Conservation (phyloP, 2,888 invertebrate genomes). For the Drosophila pseudotakahashii region DNA sequence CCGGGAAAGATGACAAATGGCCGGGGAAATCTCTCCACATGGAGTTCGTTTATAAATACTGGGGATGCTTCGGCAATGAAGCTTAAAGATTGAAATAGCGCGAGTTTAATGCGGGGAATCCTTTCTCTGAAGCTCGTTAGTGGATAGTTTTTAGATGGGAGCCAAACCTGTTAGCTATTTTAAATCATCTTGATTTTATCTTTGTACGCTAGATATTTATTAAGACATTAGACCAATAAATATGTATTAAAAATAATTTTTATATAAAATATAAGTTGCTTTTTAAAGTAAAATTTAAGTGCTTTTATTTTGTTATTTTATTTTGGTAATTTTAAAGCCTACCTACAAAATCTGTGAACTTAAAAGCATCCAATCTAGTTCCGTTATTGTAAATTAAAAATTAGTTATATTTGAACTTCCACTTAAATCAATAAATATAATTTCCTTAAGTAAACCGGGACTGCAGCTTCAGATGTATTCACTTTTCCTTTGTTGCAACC, state of each 20-base stretch:
- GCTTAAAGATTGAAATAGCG: slow-evolving; percentile 6
- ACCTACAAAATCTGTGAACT: too few relatives aligned
- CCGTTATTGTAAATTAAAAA: too few relatives aligned
- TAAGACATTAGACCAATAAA: too few relatives aligned
- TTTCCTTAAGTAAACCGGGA: background rate
- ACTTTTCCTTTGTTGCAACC: background rate
- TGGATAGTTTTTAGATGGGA: background rate
- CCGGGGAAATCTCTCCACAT: slow-evolving; percentile 9
- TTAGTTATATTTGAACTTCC: background rate
- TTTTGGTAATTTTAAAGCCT: too few relatives aligned
- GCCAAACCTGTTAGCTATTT: slow-evolving; percentile 18
- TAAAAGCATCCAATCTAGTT: too few relatives aligned
- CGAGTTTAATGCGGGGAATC: background rate
- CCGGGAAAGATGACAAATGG: slow-evolving; percentile 2
- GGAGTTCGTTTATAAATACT: slow-evolving; percentile 3
- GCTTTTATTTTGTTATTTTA: too few relatives aligned
- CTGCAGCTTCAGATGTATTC: background rate
- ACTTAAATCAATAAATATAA: background rate
- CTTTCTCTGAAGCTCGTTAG: background rate
- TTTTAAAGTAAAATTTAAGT: too few relatives aligned
- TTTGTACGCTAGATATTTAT: slow-evolving; percentile 1
- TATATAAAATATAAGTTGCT: too few relatives aligned
- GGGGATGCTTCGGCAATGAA: background rate
- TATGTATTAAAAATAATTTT: too few relatives aligned
- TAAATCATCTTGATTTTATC: slow-evolving; percentile 7